These are phyloP conservation scores for Neoascia interrupta DNA, from an alignment of 2,888 invertebrate genomes.

Conservation along the genomic window DNA sequence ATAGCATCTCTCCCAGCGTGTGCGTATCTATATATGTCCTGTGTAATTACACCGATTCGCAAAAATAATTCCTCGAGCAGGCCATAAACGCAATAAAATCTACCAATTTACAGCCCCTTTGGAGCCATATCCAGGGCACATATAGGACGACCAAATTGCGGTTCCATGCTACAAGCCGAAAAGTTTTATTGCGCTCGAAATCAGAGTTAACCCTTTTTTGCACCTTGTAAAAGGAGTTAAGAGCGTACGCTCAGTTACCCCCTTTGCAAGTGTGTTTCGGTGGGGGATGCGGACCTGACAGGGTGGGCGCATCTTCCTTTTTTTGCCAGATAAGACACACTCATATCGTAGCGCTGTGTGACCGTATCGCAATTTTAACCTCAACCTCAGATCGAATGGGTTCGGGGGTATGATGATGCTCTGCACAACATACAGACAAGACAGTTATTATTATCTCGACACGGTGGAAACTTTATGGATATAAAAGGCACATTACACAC, in stretches of 20 bases:
- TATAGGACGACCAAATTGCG: constrained; percentile 36
- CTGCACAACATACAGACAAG: constrained; percentile 41
- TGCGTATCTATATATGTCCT: constrained; percentile 40
- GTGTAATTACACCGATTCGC: constrained; percentile 61
- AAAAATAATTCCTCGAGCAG: constrained; percentile 62
- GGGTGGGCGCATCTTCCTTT: background rate
- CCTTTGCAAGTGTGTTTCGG: no score
- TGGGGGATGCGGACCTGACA: no score
- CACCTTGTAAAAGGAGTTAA: constrained; percentile 68
- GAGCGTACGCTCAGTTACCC: constrained; percentile 66
- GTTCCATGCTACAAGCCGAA: constrained; percentile 22
- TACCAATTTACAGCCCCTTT: constrained; percentile 67
- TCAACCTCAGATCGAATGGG: constrained; percentile 61
- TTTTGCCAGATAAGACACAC: constrained; percentile 42
- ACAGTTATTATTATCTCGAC: constrained; percentile 47
- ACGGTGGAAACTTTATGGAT: constrained; percentile 63
- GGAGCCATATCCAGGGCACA: constrained; percentile 55
- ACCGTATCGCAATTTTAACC: constrained; percentile 61
- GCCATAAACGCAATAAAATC: constrained; percentile 67
- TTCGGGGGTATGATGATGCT: no score
- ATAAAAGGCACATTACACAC: constrained; percentile 68
- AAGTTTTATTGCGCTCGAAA: constrained; percentile 63
- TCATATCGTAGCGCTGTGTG: background rate
- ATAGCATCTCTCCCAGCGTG: background rate
- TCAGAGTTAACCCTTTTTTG: constrained; percentile 69